Evolutionary conservation across 2,797 vertebrate species (phyloP), one percentile per base, ranked within the genome.

Genomic region (Bryconaethiops microstoma): DNA sequence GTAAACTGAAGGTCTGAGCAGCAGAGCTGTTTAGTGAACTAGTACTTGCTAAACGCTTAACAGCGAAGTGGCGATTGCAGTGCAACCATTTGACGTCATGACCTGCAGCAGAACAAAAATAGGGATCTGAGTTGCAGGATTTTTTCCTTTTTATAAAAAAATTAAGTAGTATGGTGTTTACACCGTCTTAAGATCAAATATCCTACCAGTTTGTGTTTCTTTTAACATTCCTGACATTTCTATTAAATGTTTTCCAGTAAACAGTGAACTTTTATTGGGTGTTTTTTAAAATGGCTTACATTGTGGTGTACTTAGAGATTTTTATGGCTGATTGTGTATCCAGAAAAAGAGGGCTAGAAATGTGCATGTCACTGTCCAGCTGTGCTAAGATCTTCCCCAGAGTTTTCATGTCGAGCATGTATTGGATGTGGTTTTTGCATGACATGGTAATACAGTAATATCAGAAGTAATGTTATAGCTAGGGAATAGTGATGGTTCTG

Each of bases 401-500:
- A 72, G 57, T 55, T 4, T 54, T 52, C 48, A 17, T 25, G 19
- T 67, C 13, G 13, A 55, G 42, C 25, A 65, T 39, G 13, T 52
- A 6, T 73, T 73, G 19, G 17, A 65, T 54, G 42, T 64, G 9
- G 8, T 54, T 76, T 54, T 52, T 25, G 17, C 39, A 50, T 64
- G n/a, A 3, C 17, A 12, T 52, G 48, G 9, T 73, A 75, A 67
- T 54, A n/a, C 17, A 40, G 48, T 65, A 76, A 13, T 39, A 39
- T 55, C 48, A 76, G 40, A 42, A 39, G 52, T 73, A 55, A 73
- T 52, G 39, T 35, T 71, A 9, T 57, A n/a, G 42, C 60, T 14
- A 25, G 14, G 40, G 29, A 76, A 52, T 39, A 14, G 29, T 65
- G 16, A 54, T 52, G 5, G 12, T 76, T 55, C 74, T 76, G 74